Evolutionary conservation across 2,797 vertebrate genomes (phyloP).

Genomic region (Sitta carolinensis): DNA sequence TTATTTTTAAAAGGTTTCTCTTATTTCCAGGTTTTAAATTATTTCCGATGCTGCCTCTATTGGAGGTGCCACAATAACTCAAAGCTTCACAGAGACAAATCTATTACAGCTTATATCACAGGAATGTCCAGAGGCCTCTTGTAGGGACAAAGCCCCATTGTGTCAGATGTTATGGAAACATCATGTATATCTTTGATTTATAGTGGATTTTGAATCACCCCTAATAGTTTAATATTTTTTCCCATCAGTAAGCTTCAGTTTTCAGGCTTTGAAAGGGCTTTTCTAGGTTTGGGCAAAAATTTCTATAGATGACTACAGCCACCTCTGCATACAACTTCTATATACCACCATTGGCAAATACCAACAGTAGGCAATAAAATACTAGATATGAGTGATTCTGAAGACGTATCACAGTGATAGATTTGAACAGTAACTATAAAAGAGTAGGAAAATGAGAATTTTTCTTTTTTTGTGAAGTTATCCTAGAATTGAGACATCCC

Average conservation of each 20-base stretch:
- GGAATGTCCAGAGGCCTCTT: slow-evolving; percentile 28
- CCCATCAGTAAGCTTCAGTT: slow-evolving; percentile 35
- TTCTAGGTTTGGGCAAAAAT: slow-evolving; percentile 4
- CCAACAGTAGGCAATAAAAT: neutral
- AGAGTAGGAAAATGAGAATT: neutral
- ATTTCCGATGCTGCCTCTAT: slow-evolving; percentile 19
- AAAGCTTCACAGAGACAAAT: slow-evolving; percentile 32
- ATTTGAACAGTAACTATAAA: neutral
- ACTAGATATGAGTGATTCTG: neutral
- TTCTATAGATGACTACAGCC: neutral
- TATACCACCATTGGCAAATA: neutral
- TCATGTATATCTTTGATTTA: slow-evolving; percentile 39
- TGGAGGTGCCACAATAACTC: slow-evolving; percentile 27
- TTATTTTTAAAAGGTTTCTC: slow-evolving; percentile 42
- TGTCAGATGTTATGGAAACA: slow-evolving; percentile 50
- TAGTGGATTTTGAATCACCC: slow-evolving; percentile 27
- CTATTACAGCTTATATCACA: slow-evolving; percentile 40
- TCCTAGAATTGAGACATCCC: neutral
- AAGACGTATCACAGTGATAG: neutral
- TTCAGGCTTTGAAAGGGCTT: slow-evolving; percentile 20
- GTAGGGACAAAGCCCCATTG: slow-evolving; percentile 55
- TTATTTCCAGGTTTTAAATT: slow-evolving; percentile 55
- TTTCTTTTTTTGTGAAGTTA: neutral
- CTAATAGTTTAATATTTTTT: slow-evolving; percentile 41
- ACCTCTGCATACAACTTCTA: neutral